Conservation (phyloP, 2,797 vertebrate genomes). For the Typhlichthys subterraneus region DNA sequence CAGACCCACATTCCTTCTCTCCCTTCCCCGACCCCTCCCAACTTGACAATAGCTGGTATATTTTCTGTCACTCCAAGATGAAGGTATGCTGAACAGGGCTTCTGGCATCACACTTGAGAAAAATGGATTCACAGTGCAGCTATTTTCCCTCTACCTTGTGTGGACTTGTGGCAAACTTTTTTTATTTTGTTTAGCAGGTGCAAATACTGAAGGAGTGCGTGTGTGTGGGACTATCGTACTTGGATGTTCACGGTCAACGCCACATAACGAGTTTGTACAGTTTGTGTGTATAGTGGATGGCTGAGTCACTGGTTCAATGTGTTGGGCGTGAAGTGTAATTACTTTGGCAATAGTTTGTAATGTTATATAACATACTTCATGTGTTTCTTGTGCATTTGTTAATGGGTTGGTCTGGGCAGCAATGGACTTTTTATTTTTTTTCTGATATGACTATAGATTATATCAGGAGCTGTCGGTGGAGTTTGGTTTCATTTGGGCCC, state of each 20-base stretch:
- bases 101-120: conserved; percentile 98
- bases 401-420: too few species aligned
- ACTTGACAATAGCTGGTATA: conserved; percentile 42
- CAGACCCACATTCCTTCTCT: conserved; percentile 1
- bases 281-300: conserved; percentile 21
- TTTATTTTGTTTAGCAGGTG: conserved; percentile 32
- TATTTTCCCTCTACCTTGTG: conserved; percentile 42
- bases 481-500: too few species aligned
- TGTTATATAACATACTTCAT: not conserved
- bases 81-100: conserved; percentile 71
- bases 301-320: conserved; percentile 50
- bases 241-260: conserved; percentile 23
- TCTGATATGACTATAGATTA: too few species aligned
- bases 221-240: conserved; percentile 56
- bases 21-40: conserved; percentile 24
- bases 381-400: too few species aligned
- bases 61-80: conserved; percentile 63
- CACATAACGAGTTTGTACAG: conserved; percentile 37
- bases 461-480: too few species aligned
- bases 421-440: too few species aligned
- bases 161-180: conserved; percentile 35
- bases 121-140: conserved; percentile 96
- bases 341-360: not conserved
- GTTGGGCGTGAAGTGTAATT: not conserved
- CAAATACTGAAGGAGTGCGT: conserved; percentile 35